A percentile compares a stretch with the other conserved stretches of the same genome.
Conservation (phyloP, 2,797 vertebrate genomes). For the Paguma larvata region DNA sequence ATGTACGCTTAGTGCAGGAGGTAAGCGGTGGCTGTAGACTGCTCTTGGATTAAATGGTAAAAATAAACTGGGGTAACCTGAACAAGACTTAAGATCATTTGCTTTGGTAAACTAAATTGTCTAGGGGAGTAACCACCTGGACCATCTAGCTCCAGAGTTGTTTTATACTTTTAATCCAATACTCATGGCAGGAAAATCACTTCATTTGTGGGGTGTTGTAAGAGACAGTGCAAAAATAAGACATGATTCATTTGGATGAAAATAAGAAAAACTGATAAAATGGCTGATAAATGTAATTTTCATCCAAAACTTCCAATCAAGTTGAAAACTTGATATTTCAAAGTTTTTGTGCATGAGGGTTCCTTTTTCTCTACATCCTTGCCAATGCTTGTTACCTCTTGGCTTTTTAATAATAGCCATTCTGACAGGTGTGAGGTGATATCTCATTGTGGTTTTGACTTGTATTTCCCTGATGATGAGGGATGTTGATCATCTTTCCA, state of each 20-base stretch:
- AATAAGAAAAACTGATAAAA: slow-evolving; percentile 8
- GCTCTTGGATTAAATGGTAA: background rate
- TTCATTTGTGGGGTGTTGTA: background rate
- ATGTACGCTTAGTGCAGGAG: background rate
- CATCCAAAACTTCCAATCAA: background rate
- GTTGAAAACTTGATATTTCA: background rate
- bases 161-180: background rate
- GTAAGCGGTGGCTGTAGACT: background rate
- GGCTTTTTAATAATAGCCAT: background rate
- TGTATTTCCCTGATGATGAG: background rate
- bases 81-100: background rate
- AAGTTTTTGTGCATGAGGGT: background rate
- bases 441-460: background rate
- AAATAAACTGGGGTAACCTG: background rate
- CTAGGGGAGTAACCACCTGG: background rate
- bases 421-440: too few species aligned
- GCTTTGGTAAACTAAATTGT: background rate
- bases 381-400: background rate
- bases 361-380: background rate
- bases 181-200: background rate
- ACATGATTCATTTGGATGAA: background rate
- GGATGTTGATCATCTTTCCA: background rate
- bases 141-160: background rate
- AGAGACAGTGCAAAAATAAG: background rate
- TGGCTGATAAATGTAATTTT: background rate